These are phyloP conservation scores for Pachyramphus minor DNA, from an alignment of 2,113 vertebrate genomes.

Conservation along the genomic window DNA sequence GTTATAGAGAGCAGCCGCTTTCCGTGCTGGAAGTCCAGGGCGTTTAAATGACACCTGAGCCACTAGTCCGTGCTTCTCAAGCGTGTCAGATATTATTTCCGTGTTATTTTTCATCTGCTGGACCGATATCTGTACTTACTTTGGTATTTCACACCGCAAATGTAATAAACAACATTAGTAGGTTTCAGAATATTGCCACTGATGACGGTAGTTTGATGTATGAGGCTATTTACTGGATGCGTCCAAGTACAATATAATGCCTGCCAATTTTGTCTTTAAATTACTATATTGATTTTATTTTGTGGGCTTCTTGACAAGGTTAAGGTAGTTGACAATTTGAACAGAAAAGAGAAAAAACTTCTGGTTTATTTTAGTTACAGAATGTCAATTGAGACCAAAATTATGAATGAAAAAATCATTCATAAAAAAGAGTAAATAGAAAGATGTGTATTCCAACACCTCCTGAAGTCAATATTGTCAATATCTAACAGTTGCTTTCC, in stretches of 20 bases:
- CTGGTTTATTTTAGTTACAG: not conserved
- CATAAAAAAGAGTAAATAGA: not conserved
- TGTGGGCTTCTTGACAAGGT: not conserved
- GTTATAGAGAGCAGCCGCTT: not conserved
- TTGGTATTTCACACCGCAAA: not conserved
- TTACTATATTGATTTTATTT: not conserved
- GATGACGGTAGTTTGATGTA: not conserved
- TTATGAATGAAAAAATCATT: not conserved
- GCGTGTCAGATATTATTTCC: not conserved
- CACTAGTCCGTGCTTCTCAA: not conserved
- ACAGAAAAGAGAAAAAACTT: not conserved
- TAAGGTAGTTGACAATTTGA: not conserved
- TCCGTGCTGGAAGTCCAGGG: not conserved
- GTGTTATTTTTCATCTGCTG: not conserved
- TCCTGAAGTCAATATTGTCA: not conserved
- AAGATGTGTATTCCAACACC: not conserved
- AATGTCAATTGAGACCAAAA: not conserved
- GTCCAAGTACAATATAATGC: not conserved
- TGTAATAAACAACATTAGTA: not conserved
- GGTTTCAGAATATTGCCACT: not conserved
- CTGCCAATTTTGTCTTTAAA: not conserved
- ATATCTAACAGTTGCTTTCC: not conserved
- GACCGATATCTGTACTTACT: not conserved
- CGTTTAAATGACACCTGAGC: not conserved
- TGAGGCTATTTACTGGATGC: not conserved